These are phyloP conservation scores for Epicauta chinensis DNA, from an alignment of 1,140 invertebrate genomes.

Conservation along the genomic window DNA sequence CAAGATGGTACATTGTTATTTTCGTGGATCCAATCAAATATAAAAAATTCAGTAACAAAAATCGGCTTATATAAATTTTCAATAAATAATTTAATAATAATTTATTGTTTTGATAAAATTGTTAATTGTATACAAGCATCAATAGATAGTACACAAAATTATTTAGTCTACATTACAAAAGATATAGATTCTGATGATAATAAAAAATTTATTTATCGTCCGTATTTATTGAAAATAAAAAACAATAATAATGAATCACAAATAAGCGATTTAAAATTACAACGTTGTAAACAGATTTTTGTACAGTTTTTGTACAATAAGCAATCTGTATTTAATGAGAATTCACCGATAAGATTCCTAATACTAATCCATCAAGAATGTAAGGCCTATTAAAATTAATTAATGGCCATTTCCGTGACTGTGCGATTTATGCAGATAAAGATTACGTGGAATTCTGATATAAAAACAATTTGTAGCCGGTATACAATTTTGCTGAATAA, in stretches of 20 bases:
- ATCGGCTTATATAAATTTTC: slow-evolving; percentile 50
- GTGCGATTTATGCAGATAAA: no score
- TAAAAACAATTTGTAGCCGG: no score
- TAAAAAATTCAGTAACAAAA: slow-evolving; percentile 39
- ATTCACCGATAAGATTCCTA: slow-evolving; percentile 61
- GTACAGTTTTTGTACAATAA: slow-evolving; percentile 72
- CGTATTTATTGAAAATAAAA: slow-evolving; percentile 55
- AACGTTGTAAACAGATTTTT: slow-evolving; percentile 59
- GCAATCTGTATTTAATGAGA: slow-evolving; percentile 52
- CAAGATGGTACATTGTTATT: slow-evolving; percentile 62
- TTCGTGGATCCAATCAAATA: slow-evolving; percentile 55
- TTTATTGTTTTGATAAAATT: slow-evolving; percentile 57
- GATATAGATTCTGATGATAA: slow-evolving; percentile 20
- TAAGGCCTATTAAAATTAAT: slow-evolving; percentile 46
- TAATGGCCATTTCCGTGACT: no score
- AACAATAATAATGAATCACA: slow-evolving; percentile 40
- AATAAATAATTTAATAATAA: slow-evolving; percentile 50
- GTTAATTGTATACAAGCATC: slow-evolving; percentile 71
- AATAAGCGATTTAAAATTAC: slow-evolving; percentile 48
- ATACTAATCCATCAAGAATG: slow-evolving; percentile 73
- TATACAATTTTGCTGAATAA: no score
- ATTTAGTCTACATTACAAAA: slow-evolving; percentile 53
- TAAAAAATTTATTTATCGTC: slow-evolving; percentile 44
- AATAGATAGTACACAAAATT: slow-evolving; percentile 48
- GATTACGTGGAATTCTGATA: no score